Evolutionary conservation across 30 jellyfish, hydroid and myxozoan species (phyloP).

Genomic region (Pseudorhiza aurosa): DNA sequence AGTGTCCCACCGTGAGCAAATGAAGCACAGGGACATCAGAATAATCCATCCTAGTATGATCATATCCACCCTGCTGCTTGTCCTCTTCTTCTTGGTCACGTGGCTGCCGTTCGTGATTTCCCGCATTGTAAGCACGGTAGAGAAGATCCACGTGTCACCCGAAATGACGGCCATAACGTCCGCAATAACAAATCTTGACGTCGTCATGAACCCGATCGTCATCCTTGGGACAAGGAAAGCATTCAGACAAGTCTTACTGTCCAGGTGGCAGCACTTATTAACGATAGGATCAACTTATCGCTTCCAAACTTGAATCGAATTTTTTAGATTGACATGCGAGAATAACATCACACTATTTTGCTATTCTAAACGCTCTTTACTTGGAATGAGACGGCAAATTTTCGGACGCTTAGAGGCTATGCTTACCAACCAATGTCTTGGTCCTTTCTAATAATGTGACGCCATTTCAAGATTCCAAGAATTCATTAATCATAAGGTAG

Average conservation of each 20-base stretch:
- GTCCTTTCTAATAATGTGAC: too few relatives aligned
- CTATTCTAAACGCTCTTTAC: too few relatives aligned
- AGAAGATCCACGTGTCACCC: background rate
- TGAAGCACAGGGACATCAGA: background rate
- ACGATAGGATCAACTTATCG: background rate
- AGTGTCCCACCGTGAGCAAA: background rate
- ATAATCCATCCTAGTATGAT: constrained; percentile 17
- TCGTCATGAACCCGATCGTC: constrained; percentile 1
- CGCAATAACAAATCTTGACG: constrained; percentile 11
- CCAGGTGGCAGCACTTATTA: background rate
- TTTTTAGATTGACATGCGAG: too few relatives aligned
- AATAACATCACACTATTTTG: too few relatives aligned
- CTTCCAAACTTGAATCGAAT: background rate
- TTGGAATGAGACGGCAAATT: too few relatives aligned
- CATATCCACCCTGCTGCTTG: constrained; percentile 12
- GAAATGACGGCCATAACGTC: constrained; percentile 3
- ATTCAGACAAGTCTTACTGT: background rate
- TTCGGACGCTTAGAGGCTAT: too few relatives aligned
- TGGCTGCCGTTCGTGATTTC: constrained; percentile 30
- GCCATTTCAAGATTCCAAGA: too few relatives aligned
- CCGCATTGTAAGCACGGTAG: background rate
- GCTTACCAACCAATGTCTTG: too few relatives aligned
- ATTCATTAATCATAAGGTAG: too few relatives aligned
- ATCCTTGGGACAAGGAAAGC: constrained; percentile 22
- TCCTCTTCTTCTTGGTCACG: constrained; percentile 15